These are phyloP conservation scores for Drosophila pullipes DNA, from an alignment of 2,888 invertebrate genomes.

Conservation along the genomic window DNA sequence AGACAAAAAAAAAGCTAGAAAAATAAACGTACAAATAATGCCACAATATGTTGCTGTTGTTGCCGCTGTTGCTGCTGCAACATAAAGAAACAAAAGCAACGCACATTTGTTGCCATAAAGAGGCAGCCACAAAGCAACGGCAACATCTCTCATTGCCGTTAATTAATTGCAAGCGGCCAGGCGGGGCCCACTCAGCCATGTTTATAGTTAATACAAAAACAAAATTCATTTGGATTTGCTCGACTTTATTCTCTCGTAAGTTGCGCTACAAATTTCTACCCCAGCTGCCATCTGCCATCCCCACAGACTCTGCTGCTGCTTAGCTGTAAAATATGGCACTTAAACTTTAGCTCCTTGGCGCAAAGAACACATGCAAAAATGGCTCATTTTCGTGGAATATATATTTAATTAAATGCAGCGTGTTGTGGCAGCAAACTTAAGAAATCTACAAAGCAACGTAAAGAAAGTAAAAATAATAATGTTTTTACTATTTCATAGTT, in stretches of 20 bases:
- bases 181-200: slow-evolving; percentile 47
- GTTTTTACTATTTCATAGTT: background rate
- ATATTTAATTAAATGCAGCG: background rate
- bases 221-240: slow-evolving; percentile 48
- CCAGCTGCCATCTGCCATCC: slow-evolving; percentile 30
- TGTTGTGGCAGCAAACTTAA: too few relatives aligned
- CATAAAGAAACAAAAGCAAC: slow-evolving; percentile 75
- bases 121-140: slow-evolving; percentile 48
- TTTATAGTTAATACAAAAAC: slow-evolving; percentile 24
- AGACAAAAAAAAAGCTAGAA: slow-evolving; percentile 59
- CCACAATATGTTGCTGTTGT: slow-evolving; percentile 48
- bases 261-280: slow-evolving; percentile 42
- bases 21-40: slow-evolving; percentile 58
- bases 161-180: slow-evolving; percentile 76
- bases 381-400: background rate
- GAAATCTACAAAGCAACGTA: background rate
- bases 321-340: slow-evolving; percentile 1
- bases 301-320: slow-evolving; percentile 3
- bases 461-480: background rate
- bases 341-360: background rate
- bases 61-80: slow-evolving; percentile 39
- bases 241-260: slow-evolving; percentile 28
- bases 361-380: slow-evolving; percentile 2
- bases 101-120: slow-evolving; percentile 73
- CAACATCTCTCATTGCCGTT: slow-evolving; percentile 76